phyloP scores from a whole-genome alignment of 2,797 vertebrate species.

The Remorina albescens region DNA sequence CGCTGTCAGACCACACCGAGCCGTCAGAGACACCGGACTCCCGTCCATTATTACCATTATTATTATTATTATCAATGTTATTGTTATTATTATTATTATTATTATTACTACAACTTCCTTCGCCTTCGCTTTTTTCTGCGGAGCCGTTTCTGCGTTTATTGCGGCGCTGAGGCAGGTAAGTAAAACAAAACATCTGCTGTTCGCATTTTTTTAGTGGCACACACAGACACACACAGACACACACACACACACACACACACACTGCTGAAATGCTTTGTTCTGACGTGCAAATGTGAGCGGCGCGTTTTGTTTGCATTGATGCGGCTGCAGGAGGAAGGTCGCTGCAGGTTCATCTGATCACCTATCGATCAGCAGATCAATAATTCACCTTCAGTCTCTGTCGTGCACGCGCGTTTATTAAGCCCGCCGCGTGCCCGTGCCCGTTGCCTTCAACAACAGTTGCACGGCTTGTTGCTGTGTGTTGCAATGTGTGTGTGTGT shows the following conservation, averaged over 20 bases:
- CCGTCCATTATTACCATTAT: no score
- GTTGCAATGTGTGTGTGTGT: constrained; percentile 17
- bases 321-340: constrained; percentile 17
- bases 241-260: neutral
- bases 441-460: no score
- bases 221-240: neutral
- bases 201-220: constrained; percentile 16
- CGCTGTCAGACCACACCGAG: neutral
- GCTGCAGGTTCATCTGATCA: constrained; percentile 10
- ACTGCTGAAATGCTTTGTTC: constrained; percentile 64
- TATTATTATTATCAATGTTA: no score
- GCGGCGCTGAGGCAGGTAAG: constrained; percentile 57
- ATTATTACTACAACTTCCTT: neutral
- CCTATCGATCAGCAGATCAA: neutral
- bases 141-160: constrained; percentile 1
- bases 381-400: neutral
- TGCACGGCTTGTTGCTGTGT: constrained; percentile 11
- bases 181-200: constrained; percentile 45
- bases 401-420: no score
- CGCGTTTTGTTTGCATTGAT: constrained; percentile 27
- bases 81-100: no score
- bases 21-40: no score
- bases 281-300: constrained; percentile 43
- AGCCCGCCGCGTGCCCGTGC: no score
- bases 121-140: neutral